phyloP scores from a whole-genome alignment of 2,113 vertebrate genomes.

The Alosa alosa region DNA sequence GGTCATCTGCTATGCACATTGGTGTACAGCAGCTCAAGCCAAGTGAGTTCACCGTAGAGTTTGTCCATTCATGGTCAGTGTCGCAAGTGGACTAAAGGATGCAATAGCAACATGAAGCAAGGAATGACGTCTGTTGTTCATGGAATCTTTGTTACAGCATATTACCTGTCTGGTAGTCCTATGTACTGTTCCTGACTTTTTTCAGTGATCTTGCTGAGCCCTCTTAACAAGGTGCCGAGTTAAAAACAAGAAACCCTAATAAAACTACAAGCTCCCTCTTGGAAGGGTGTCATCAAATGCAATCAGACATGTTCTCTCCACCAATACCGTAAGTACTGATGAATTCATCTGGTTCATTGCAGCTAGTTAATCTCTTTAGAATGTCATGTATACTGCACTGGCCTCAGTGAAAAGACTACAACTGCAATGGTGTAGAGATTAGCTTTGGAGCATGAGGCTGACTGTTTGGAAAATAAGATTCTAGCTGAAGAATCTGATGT shows the following conservation, averaged over 20 bases:
- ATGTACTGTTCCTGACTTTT: background rate
- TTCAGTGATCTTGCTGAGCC: background rate
- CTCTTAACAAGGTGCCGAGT: background rate
- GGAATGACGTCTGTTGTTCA: background rate
- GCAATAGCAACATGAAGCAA: background rate
- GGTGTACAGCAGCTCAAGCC: background rate
- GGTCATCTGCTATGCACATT: background rate
- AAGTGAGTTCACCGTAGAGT: background rate
- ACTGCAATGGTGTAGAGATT: background rate
- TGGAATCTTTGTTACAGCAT: background rate
- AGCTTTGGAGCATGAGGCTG: background rate
- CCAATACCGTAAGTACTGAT: background rate
- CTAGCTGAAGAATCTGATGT: background rate
- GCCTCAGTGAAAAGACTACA: background rate
- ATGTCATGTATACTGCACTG: background rate
- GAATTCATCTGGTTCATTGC: background rate
- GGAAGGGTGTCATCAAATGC: background rate
- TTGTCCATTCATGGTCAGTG: background rate
- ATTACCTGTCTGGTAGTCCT: background rate
- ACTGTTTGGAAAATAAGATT: background rate
- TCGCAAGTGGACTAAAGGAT: background rate
- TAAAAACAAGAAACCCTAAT: background rate
- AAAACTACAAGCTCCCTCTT: background rate
- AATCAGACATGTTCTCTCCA: background rate
- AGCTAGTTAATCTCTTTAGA: background rate